Base-by-base conservation (phyloP, 2,888 invertebrate species). In the Troglohyphantes excavatus region DNA sequence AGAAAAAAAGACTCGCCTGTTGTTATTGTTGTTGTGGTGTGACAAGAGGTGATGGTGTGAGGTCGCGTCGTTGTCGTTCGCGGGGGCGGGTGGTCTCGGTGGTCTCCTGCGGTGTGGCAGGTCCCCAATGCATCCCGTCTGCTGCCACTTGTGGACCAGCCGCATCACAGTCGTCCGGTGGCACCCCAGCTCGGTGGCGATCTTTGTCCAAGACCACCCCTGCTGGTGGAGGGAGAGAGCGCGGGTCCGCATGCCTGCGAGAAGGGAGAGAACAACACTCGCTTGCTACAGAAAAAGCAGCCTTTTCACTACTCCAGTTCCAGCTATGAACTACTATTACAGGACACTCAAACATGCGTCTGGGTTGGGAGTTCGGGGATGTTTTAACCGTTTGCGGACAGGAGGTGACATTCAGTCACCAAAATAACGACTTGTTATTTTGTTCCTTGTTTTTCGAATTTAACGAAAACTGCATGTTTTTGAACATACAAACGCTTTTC, bases 181-280 rank as follows among this genome's bases (percentile, higher is more conserved):
- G 78, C 90, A 90, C 29, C 90, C 90, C 72, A 90, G 67, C 39
- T 90, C 90, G 23, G 90, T 90, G n/a, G 90, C 90, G 43, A 90
- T 90, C 85, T 90, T 90, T 46, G 90, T 90, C 90, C 90, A 90
- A 26, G 90, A 90, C 90, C 90, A 90, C 11, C 90, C 90, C 61
- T 90, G 90, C 79, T 90, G 90, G 81, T 90, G 90, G 29, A 90
- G 63, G 59, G 90, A 84, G 39, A 90, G 75, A n/a, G 90, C 90
- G 5, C 85, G 84, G 81, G 90, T 90, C 65, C 90, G 79, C 90
- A 90, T 90, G 79, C 90, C 90, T 90, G 90, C 63, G 26, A 61
- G 75, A 63, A 43, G 78, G 61, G 63, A 63, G 9, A 23, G n/a
- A n/a, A n/a, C n/a, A n/a, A n/a, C 63, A 19, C 63, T 63, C 63